Evolutionary conservation across 2,888 invertebrate genomes (phyloP), one percentile per base, ranked within the genome.

Genomic region (Shargacucullia verbasci): DNA sequence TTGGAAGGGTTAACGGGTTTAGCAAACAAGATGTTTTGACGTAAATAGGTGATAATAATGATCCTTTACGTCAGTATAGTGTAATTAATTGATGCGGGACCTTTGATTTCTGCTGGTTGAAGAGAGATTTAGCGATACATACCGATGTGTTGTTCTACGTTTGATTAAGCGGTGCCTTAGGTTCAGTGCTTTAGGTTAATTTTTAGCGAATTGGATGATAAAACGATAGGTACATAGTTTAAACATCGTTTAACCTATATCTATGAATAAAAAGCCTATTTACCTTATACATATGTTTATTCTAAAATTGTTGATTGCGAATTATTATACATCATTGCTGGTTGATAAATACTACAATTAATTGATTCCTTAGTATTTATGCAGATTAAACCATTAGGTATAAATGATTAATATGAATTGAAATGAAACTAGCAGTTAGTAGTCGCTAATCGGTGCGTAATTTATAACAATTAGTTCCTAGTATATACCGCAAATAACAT

Each of bases 1-100:
- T 70, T 66, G 55, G 73, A 80, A 83, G 86, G 84, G 80, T 83
- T 83, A 76, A 76, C 70, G 72, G 82, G 80, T 80, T 82, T 59
- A 48, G 55, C 34, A 55, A 57, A 66, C 72, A 70, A 38, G 59
- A 44, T 70, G 59, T 70, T 48, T 10, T 1, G 44, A 40, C 41
- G 44, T 59, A 44, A 66, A 61, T 65, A 50, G 29, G 49, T 48
- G 55, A 46, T 31, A 55, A 56, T 68, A 29, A 41, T 59, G 40
- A 48, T 59, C 29, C 31, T 12, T 8, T 9, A 13, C 13, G 20
- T 4, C 12, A 8, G 39, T 37, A 33, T 31, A 43, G 25, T 31
- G 20, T 20, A 2, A 20, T 33, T 25, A 43, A 31, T 29, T 29
- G 9, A 4, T 29, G 4, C 20, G 2, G 4, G 4, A 20, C 20